These are phyloP conservation scores for Turdus rufiventris DNA, from an alignment of 2,113 vertebrate species.

Conservation along the genomic window DNA sequence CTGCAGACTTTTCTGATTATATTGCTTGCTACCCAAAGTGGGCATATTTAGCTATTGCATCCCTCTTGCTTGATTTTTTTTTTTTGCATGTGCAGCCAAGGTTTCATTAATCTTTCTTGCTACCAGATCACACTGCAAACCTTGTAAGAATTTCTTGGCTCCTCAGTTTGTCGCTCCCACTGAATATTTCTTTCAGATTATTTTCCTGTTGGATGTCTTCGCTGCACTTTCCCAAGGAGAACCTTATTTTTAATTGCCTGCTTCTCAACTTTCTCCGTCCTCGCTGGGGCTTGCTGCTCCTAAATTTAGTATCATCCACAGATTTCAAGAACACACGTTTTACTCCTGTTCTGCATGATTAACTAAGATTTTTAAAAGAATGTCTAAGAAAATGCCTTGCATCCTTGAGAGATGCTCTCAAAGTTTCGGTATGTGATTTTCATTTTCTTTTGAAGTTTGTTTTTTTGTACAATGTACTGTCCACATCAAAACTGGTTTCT, in stretches of 20 bases:
- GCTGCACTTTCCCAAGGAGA: conserved; percentile 58
- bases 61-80: conserved; percentile 16
- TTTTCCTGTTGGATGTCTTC: conserved; percentile 55
- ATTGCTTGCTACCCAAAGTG: neutral
- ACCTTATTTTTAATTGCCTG: conserved; percentile 62
- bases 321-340: conserved; percentile 49
- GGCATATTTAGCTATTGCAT: conserved; percentile 24
- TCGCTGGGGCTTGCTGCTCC: conserved; percentile 38
- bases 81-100: conserved; percentile 6
- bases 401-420: conserved; percentile 1
- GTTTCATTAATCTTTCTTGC: conserved; percentile 58
- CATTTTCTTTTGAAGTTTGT: neutral
- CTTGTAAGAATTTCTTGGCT: conserved; percentile 58
- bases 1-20: neutral
- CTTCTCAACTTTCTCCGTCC: conserved; percentile 56
- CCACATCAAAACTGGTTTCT: neutral
- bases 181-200: conserved; percentile 54
- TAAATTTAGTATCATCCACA: conserved; percentile 54
- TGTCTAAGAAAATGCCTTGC: neutral
- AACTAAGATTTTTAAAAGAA: conserved; percentile 20
- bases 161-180: conserved; percentile 53
- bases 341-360: conserved; percentile 45
- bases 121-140: conserved; percentile 39
- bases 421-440: neutral
- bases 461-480: neutral